These are phyloP conservation scores for Microplitis demolitor DNA, from an alignment of 1,140 invertebrate species.

Conservation along the genomic window DNA sequence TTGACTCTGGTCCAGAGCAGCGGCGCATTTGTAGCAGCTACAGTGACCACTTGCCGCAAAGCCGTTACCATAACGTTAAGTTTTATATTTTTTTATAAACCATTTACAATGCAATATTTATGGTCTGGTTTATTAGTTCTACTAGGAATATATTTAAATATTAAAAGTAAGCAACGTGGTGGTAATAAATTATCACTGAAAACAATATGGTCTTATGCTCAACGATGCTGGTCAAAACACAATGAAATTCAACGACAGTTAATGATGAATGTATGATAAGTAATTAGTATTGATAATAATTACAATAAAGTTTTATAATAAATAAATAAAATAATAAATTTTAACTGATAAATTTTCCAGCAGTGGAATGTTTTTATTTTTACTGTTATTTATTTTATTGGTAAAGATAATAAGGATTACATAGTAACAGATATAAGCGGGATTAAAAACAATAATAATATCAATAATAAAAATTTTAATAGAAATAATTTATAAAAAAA, in stretches of 20 bases:
- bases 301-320: not conserved
- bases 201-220: slow-evolving; percentile 32
- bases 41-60: slow-evolving; percentile 86
- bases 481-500: not conserved
- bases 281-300: not conserved
- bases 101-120: slow-evolving; percentile 89
- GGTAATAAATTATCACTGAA: slow-evolving; percentile 22
- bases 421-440: slow-evolving; percentile 17
- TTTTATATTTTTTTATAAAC: slow-evolving; percentile 92
- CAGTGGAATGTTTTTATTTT: slow-evolving; percentile 20
- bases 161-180: slow-evolving; percentile 75
- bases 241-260: slow-evolving; percentile 45
- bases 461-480: not conserved
- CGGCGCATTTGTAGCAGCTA: slow-evolving; percentile 90
- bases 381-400: slow-evolving; percentile 10
- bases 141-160: slow-evolving; percentile 88
- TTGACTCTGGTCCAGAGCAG: slow-evolving; percentile 83
- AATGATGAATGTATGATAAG: slow-evolving; percentile 41
- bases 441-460: slow-evolving; percentile 9
- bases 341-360: not conserved
- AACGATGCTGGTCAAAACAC: slow-evolving; percentile 39
- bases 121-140: slow-evolving; percentile 89
- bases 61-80: slow-evolving; percentile 91
- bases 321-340: slow-evolving; percentile 2
- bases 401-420: slow-evolving; percentile 6